Base-by-base conservation (phyloP, 2,888 invertebrate species). In the Stenodema calcarata region DNA sequence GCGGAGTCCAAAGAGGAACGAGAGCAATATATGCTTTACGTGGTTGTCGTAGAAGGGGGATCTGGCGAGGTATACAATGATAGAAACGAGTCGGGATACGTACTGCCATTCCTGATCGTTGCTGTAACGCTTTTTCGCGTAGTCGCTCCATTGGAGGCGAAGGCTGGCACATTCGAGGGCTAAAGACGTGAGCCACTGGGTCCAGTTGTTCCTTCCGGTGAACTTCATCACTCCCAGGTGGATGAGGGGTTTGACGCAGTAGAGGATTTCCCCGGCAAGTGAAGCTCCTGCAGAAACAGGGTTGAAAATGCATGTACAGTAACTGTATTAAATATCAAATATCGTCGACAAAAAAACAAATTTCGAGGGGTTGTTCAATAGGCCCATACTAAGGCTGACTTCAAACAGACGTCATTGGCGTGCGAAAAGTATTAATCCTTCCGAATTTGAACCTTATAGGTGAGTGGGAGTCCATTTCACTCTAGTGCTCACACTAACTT, bases 241-340 rank as follows among this genome's bases (percentile, higher is more conserved):
- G 11, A 86, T 54, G 12, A 86, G 86, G 9, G 86, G 86, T 78
- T 86, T 86, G 23, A 79, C 9, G n/a, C 27, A 44, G 44, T 86
- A 86, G 47, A 86, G 42, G n/a, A 79, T 50, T 62, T 86, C 84
- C 12, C 84, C 84, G 16, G 42, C 9, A 14, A 84, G 75, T 4
- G 84, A 73, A 27, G 47, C 14, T 1, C 80, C 80, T 47, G 44
- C 28, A 28, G 16, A 54, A 27, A 35, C n/a, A n/a, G n/a, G n/a
- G n/a, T n/a, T n/a, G n/a, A n/a, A n/a, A n/a, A n/a, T n/a, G n/a
- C n/a, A n/a, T n/a, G n/a, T n/a, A n/a, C n/a, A n/a, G n/a, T n/a
- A n/a, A n/a, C n/a, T n/a, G n/a, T n/a, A n/a, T n/a, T n/a, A n/a
- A n/a, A n/a, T n/a, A n/a, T n/a, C n/a, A n/a, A n/a, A n/a, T n/a